Evolutionary conservation across 2,797 vertebrate species (phyloP).

Genomic region (Myripristis jacobus): DNA sequence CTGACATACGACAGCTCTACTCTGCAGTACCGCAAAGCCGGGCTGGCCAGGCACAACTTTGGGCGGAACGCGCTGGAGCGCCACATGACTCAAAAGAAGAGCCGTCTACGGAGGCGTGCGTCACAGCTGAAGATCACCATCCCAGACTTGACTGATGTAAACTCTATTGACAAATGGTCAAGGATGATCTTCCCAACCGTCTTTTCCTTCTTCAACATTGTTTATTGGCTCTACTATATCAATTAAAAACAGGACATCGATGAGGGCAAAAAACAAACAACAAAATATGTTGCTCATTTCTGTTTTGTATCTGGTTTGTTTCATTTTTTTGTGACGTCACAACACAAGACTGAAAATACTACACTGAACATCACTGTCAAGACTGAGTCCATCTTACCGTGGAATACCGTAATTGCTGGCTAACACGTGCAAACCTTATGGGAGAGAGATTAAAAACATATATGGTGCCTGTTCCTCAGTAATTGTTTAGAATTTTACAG

Average conservation of each 20-base stretch:
- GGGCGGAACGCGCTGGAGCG: slow-evolving; percentile 93
- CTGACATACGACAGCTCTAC: slow-evolving; percentile 94
- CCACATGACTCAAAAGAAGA: slow-evolving; percentile 96
- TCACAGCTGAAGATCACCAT: slow-evolving; percentile 98
- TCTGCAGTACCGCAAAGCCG: slow-evolving; percentile 95
- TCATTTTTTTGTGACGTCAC: slow-evolving; percentile 82
- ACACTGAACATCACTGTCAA: slow-evolving; percentile 78
- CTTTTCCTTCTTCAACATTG: slow-evolving; percentile 97
- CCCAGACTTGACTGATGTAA: slow-evolving; percentile 98
- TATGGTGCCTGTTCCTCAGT: slow-evolving; percentile 82
- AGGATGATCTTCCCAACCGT: slow-evolving; percentile 98
- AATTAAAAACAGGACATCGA: slow-evolving; percentile 85
- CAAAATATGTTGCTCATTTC: slow-evolving; percentile 52
- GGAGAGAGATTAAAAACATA: slow-evolving; percentile 75
- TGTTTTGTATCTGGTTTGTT: slow-evolving; percentile 58
- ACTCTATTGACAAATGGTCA: slow-evolving; percentile 99
- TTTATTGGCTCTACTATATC: slow-evolving; percentile 99
- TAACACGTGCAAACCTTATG: slow-evolving; percentile 74
- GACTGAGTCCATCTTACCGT: slow-evolving; percentile 84
- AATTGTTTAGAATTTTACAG: slow-evolving; percentile 58
- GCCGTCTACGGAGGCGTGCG: slow-evolving; percentile 92
- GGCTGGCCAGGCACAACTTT: slow-evolving; percentile 93
- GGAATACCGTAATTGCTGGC: slow-evolving; percentile 93
- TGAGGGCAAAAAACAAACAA: slow-evolving; percentile 59
- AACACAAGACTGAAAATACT: slow-evolving; percentile 88